Conservation (phyloP, 2,888 invertebrate species). For the Sycophila texana region DNA sequence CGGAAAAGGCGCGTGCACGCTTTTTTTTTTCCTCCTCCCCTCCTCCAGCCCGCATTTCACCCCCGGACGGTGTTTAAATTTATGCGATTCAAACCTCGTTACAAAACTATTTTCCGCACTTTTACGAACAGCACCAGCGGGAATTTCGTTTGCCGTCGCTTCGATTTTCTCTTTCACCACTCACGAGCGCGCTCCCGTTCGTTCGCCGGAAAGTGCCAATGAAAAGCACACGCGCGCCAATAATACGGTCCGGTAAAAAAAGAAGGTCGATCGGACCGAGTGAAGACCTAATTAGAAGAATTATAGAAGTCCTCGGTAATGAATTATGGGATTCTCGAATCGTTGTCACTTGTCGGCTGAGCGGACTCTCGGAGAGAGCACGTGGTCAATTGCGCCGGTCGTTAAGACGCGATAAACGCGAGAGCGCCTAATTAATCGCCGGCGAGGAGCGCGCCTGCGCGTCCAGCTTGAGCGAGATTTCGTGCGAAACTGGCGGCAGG, state of each 20-base stretch:
- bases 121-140: background rate
- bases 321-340: slow-evolving; percentile 1
- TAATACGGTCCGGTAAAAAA: background rate
- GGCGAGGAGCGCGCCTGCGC: slow-evolving; percentile 31
- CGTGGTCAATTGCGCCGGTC: background rate
- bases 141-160: background rate
- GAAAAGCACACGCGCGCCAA: background rate
- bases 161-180: no score
- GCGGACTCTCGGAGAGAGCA: background rate
- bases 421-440: slow-evolving; percentile 22
- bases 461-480: slow-evolving; percentile 70
- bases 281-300: no score
- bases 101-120: slow-evolving; percentile 12
- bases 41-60: no score
- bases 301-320: background rate
- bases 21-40: slow-evolving; percentile 13
- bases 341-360: background rate
- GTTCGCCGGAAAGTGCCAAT: background rate
- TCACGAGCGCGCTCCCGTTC: background rate
- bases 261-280: no score
- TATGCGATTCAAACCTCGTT: slow-evolving; percentile 20
- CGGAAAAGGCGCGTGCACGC: slow-evolving; percentile 21
- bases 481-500: slow-evolving; percentile 69
- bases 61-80: slow-evolving; percentile 20
- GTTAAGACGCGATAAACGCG: background rate